These are phyloP conservation scores for Telmatherina bonti DNA, from an alignment of 2,797 vertebrate species.

Conservation along the genomic window DNA sequence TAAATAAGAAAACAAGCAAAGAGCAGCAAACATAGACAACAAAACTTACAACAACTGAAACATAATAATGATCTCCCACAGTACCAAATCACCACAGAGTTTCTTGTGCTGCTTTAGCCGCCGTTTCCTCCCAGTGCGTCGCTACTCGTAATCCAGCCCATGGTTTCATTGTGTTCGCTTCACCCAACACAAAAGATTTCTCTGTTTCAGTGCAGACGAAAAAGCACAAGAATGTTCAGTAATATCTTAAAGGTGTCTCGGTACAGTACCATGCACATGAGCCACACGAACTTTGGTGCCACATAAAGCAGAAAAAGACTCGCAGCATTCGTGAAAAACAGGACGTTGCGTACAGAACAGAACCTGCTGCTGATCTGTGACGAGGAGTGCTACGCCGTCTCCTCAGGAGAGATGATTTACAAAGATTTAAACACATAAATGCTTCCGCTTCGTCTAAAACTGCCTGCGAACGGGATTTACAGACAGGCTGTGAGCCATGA, in stretches of 20 bases:
- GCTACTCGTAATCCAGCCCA: not conserved
- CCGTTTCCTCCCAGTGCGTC: not conserved
- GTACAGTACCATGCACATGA: slow-evolving; percentile 52
- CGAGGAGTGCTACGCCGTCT: slow-evolving; percentile 5
- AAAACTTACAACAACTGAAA: slow-evolving; percentile 64
- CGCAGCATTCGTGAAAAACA: slow-evolving; percentile 6
- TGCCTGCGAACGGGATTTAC: not conserved
- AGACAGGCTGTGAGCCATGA: not conserved
- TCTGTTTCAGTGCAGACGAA: not conserved
- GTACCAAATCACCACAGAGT: slow-evolving; percentile 44
- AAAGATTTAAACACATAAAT: slow-evolving; percentile 21
- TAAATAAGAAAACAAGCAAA: slow-evolving; percentile 82
- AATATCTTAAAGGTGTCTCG: slow-evolving; percentile 15
- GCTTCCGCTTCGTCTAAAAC: slow-evolving; percentile 2
- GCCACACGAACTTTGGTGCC: slow-evolving; percentile 53
- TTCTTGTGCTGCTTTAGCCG: slow-evolving; percentile 50
- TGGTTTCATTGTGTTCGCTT: slow-evolving; percentile 2
- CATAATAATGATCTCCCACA: slow-evolving; percentile 51
- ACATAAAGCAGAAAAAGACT: slow-evolving; percentile 65
- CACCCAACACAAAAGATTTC: not conserved
- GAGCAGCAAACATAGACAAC: slow-evolving; percentile 69
- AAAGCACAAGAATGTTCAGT: slow-evolving; percentile 46
- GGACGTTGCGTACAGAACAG: slow-evolving; percentile 3
- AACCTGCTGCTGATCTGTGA: not conserved
- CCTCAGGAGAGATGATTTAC: slow-evolving; percentile 11